phyloP scores from a whole-genome alignment of 1,140 invertebrate species.

The Eulimnadia texana region DNA sequence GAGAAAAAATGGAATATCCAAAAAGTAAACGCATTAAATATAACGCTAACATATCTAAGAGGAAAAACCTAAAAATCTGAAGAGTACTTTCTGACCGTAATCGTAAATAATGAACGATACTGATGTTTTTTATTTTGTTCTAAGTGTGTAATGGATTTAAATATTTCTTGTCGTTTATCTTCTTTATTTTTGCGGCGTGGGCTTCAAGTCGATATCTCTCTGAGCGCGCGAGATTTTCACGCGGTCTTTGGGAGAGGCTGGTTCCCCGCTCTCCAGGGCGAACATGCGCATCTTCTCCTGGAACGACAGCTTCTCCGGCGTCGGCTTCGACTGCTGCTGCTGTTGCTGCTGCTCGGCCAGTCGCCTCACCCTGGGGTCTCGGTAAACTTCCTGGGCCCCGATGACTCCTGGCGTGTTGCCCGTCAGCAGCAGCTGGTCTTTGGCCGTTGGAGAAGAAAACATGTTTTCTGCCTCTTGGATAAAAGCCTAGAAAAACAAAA shows the following conservation, averaged over 20 bases:
- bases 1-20: background rate
- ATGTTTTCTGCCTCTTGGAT: slow-evolving; percentile 61
- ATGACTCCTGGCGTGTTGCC: slow-evolving; percentile 71
- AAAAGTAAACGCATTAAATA: too few relatives aligned
- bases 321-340: slow-evolving; percentile 41
- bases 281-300: slow-evolving; percentile 97
- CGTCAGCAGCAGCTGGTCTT: slow-evolving; percentile 29
- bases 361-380: slow-evolving; percentile 66
- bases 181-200: background rate
- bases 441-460: slow-evolving; percentile 41
- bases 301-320: slow-evolving; percentile 78
- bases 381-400: slow-evolving; percentile 85
- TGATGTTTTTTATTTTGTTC: too few relatives aligned
- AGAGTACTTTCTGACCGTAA: too few relatives aligned
- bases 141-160: too few relatives aligned
- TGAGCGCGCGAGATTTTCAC: slow-evolving; percentile 85
- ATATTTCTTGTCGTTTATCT: background rate
- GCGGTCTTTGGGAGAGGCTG: slow-evolving; percentile 73
- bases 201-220: slow-evolving; percentile 57
- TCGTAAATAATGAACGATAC: too few relatives aligned
- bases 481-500: slow-evolving; percentile 46
- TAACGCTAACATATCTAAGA: too few relatives aligned
- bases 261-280: slow-evolving; percentile 77
- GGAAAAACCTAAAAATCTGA: too few relatives aligned
- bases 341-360: slow-evolving; percentile 60